Evolutionary conservation across 2,888 invertebrate genomes (phyloP).

Genomic region (Anorthoa munda): DNA sequence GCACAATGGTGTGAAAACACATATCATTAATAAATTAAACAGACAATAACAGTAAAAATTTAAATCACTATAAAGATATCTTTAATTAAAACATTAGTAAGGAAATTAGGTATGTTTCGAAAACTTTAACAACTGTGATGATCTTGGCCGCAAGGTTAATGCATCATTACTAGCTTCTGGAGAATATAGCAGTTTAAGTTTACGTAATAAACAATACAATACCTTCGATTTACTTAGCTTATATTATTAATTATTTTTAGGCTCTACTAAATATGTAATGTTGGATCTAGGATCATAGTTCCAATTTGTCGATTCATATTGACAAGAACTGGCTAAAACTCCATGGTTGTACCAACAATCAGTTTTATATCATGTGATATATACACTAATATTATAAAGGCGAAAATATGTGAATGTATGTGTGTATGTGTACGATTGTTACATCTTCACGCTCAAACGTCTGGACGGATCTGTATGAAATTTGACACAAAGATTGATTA

Average conservation of each 20-base stretch:
- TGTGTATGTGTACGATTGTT: too few species aligned
- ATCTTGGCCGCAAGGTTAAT: conserved; percentile 50
- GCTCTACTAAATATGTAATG: too few species aligned
- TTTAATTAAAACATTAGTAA: conserved; percentile 38
- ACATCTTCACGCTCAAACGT: too few species aligned
- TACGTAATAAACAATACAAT: not conserved
- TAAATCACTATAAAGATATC: conserved; percentile 33
- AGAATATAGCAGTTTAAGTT: not conserved
- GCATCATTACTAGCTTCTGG: not conserved
- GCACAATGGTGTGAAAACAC: conserved; percentile 37
- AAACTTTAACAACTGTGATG: conserved; percentile 34
- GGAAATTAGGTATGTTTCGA: conserved; percentile 42
- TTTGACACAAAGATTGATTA: too few species aligned
- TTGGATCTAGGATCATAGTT: not conserved
- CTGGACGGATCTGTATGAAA: too few species aligned
- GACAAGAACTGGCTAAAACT: too few species aligned
- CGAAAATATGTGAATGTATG: too few species aligned
- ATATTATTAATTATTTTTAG: too few species aligned
- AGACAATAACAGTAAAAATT: conserved; percentile 31
- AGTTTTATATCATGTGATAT: too few species aligned
- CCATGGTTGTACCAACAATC: too few species aligned
- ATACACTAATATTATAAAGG: too few species aligned
- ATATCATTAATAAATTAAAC: conserved; percentile 41
- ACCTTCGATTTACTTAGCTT: too few species aligned
- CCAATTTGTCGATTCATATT: not conserved